Conservation (phyloP, 2,888 invertebrate species). For the Gasteruption jaculator region DNA sequence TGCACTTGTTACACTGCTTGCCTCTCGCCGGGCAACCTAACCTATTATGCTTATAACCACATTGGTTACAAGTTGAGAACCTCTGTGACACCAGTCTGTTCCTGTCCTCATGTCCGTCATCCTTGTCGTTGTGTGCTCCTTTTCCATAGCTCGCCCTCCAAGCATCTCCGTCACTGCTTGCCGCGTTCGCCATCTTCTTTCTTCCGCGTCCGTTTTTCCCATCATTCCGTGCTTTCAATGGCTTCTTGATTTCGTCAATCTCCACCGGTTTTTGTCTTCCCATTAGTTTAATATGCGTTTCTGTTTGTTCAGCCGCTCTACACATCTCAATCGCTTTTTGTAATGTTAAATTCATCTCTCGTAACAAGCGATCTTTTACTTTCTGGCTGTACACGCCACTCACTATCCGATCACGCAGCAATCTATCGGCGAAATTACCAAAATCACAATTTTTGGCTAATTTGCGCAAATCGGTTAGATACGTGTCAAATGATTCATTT, state of each 20-base stretch:
- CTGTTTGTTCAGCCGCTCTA: slow-evolving; percentile 17
- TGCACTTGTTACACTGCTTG: slow-evolving; percentile 7
- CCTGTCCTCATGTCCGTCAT: not conserved
- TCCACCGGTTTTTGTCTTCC: not conserved
- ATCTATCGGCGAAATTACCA: slow-evolving; percentile 16
- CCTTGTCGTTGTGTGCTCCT: not conserved
- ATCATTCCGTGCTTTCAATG: not conserved
- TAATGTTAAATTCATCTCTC: slow-evolving; percentile 16
- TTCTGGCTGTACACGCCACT: slow-evolving; percentile 18
- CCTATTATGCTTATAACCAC: slow-evolving; percentile 10
- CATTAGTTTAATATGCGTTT: slow-evolving; percentile 12
- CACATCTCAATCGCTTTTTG: slow-evolving; percentile 15
- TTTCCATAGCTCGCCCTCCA: not conserved
- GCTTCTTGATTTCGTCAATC: not conserved
- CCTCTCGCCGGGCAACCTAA: slow-evolving; percentile 8
- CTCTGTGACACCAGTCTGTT: not conserved
- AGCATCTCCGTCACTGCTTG: not conserved
- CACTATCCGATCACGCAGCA: slow-evolving; percentile 20
- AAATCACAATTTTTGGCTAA: slow-evolving; percentile 20
- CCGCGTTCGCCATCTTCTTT: not conserved
- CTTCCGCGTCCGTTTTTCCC: not conserved
- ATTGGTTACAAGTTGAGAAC: slow-evolving; percentile 13
- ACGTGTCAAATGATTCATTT: slow-evolving; percentile 20
- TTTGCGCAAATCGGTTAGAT: slow-evolving; percentile 18
- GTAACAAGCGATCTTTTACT: slow-evolving; percentile 18